Base-by-base conservation (phyloP, 2,888 invertebrate species). In the Campoletis raptor region DNA sequence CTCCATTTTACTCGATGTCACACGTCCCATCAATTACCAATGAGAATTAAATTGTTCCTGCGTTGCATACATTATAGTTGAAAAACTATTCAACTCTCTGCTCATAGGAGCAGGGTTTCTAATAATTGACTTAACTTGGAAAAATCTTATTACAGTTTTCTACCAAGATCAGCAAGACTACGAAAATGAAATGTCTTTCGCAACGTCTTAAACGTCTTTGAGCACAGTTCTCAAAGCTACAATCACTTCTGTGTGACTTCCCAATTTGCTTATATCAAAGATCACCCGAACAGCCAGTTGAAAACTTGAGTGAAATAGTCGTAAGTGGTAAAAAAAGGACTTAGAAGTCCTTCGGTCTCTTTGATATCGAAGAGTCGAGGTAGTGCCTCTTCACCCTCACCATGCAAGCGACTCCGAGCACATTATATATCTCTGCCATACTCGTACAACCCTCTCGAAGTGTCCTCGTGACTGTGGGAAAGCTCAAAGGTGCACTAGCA, bases 401-500 rank as follows among this genome's bases (percentile, higher is more conserved):
- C 64, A 42, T 54, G 48, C 37, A 48, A 48, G 61, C 73, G 24
- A 21, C 48, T 72, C 81, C 69, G 30, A 61, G 66, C 48, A 42
- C 52, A 21, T 57, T 9, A 52, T 57, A 45, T 69, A 76, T 69
- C 82, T 69, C 42, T 67, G 42, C 61, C 52, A 24, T 21, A 73
- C 82, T 57, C 30, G 57, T 54, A 21, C 37, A 54, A 37, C 48
- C 40, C 64, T 37, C 67, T 69, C 40, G 67, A 81, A 69, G 66
- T 67, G 70, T 74, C 30, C 70, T 40, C 72, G 72, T 57, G 61
- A 78, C 84, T 81, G 78, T 81, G 78, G 45, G 61, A 74, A 69
- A 80, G 78, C 84, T 84, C 86, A 86, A 86, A 86, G 86, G 67
- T 78, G 73, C 54, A 37, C 70, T 52, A 64, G 72, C 54, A 40